Percentiles rank a stretch among this genome's conserved stretches.
Conservation (phyloP, 2,113 vertebrate genomes). For the Laterallus jamaicensis region DNA sequence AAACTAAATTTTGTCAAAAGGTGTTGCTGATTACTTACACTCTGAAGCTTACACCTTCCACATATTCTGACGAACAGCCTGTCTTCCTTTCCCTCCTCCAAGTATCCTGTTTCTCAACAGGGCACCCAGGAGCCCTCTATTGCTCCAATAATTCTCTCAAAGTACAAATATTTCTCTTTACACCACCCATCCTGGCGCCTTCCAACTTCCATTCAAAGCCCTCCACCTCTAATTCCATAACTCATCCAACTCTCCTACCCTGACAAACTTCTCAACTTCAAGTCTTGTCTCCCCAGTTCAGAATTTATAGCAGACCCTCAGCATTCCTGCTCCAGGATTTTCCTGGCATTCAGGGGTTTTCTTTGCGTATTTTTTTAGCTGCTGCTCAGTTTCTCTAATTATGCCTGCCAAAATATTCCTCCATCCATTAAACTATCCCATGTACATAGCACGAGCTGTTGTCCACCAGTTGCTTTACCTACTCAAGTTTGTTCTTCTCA, state of each 20-base stretch:
- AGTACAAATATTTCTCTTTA: not conserved
- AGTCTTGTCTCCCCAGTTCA: not conserved
- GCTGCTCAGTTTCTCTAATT: not conserved
- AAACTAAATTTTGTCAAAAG: not conserved
- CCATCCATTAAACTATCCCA: not conserved
- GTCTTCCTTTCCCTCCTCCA: not conserved
- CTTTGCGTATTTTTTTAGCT: too few relatives aligned
- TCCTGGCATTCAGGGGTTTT: too few relatives aligned
- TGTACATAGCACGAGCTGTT: not conserved
- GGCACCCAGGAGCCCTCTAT: not conserved
- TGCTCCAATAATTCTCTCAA: not conserved
- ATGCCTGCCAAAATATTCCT: not conserved
- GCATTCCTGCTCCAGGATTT: not conserved
- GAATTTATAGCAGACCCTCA: not conserved
- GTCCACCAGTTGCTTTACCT: not conserved
- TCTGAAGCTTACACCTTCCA: not conserved
- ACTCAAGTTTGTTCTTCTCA: not conserved
- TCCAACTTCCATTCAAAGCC: not conserved
- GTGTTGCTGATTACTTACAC: not conserved
- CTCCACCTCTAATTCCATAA: not conserved
- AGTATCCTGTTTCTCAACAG: not conserved
- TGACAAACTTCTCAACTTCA: not conserved
- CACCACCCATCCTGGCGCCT: fast-evolving
- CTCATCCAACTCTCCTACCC: not conserved
- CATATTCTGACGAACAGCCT: not conserved